phyloP scores from a whole-genome alignment of 2,888 invertebrate genomes.

The Escarpia spicata region DNA sequence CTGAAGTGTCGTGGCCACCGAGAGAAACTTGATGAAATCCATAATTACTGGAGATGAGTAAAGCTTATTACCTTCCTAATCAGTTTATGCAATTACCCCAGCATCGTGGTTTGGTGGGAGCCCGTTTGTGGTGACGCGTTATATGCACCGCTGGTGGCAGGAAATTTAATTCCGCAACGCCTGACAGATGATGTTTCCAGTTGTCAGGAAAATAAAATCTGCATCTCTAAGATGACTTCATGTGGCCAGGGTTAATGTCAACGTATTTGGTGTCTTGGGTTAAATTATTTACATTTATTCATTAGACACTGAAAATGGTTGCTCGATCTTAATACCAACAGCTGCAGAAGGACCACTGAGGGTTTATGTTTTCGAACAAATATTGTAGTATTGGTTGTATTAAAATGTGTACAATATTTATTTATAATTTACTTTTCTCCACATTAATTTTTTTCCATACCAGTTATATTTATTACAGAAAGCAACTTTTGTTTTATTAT shows the following conservation, averaged over 20 bases:
- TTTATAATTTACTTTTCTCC: neutral
- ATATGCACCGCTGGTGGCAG: neutral
- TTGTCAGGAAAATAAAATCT: neutral
- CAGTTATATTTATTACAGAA: neutral
- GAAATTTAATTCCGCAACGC: neutral
- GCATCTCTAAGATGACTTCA: neutral
- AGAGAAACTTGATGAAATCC: neutral
- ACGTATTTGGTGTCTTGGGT: neutral
- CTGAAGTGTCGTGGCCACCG: neutral
- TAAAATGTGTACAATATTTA: neutral
- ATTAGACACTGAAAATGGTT: neutral
- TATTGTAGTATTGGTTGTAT: neutral
- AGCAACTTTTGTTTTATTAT: neutral
- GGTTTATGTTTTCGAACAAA: neutral
- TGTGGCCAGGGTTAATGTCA: neutral
- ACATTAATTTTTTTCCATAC: neutral
- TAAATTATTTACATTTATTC: neutral
- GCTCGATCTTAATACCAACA: neutral
- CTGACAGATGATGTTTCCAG: neutral
- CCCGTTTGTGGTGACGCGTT: neutral
- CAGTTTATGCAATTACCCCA: neutral
- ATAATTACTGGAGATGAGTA: neutral
- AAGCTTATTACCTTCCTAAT: neutral
- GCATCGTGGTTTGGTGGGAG: neutral
- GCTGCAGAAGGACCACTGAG: neutral